phyloP scores from a whole-genome alignment of 2,888 invertebrate species.

The Agrotis clavis region DNA sequence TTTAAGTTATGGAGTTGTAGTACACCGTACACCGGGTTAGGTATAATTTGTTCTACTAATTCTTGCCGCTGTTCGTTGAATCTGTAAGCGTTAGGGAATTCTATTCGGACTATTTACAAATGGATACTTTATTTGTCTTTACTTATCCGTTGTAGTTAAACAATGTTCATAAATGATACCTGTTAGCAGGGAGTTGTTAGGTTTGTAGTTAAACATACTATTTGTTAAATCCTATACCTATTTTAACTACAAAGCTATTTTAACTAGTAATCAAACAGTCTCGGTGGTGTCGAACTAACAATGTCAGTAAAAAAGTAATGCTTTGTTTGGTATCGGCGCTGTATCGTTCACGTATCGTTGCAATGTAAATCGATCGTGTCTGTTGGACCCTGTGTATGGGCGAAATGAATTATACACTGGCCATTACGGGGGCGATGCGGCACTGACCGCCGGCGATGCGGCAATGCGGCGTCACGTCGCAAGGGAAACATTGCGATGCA shows the following conservation, averaged over 20 bases:
- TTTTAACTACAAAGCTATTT: too few relatives aligned
- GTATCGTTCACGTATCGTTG: constrained; percentile 58
- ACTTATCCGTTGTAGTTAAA: constrained; percentile 26
- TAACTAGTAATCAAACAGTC: background rate
- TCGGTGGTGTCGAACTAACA: constrained; percentile 19
- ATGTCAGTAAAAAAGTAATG: constrained; percentile 11
- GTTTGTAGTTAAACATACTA: too few relatives aligned
- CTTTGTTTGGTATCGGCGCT: constrained; percentile 22
- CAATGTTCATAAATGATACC: background rate
- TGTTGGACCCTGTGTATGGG: constrained; percentile 46
- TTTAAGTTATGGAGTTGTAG: constrained; percentile 30
- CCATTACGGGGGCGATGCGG: background rate
- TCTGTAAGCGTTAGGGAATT: constrained; percentile 11
- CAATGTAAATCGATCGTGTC: constrained; percentile 62
- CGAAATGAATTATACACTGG: constrained; percentile 60
- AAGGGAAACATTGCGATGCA: constrained; percentile 50
- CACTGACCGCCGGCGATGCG: too few relatives aligned
- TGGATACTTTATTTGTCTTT: constrained; percentile 14
- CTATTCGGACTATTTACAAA: constrained; percentile 7
- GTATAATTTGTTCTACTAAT: constrained; percentile 41
- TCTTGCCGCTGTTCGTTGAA: constrained; percentile 21
- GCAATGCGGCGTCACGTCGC: constrained; percentile 37
- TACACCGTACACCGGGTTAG: constrained; percentile 2
- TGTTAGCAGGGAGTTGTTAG: too few relatives aligned
- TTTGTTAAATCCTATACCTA: too few relatives aligned